Evolutionary conservation across 2,113 vertebrate genomes (phyloP), one percentile per base, ranked within the genome.

Genomic region (Megaleporinus macrocephalus): DNA sequence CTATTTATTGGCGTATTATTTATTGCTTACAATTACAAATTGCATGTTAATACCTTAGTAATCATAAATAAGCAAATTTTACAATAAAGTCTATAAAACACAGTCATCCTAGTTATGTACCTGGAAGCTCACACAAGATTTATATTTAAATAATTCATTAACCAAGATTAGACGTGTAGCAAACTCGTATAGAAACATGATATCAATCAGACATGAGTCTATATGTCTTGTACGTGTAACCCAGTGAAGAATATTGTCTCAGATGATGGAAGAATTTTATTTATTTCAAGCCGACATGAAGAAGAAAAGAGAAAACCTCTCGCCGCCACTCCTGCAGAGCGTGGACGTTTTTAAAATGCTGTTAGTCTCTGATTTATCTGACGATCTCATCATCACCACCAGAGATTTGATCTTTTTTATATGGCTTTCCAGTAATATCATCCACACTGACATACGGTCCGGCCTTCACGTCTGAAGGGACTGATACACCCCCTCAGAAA

Each of bases 361-460:
- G 30, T 53, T 26, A 27, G 51, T 12, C 61, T 47, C 62, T 33
- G 33, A 62, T 76, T 30, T 49, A 66, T 69, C 36, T 49, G 33
- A 70, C 22, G 13, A 66, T 66, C 61, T 77, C 41, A 26, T 6
- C 76, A 66, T 44, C 76, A 66, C 26, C 16, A 30, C 26, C 16
- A 30, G 29, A 20, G 75, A 47, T 76, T 75, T 36, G 18, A n/a
- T 29, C 16, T 66, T 66, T 44, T 71, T 61, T 80, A 71, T 71
- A 36, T 14, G 78, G 53, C 51, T 26, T 59, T 72, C 27, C 70
- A 47, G 78, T 13, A 26, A 47, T 26, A 11, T 16, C 70, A n/a
- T 63, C 55, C 55, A 47, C 71, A 41, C 36, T 63, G 26, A 11
- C 24, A 22, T 36, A 41, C 62, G 7, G 65, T n/a, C 33, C 14